These are phyloP conservation scores for Ormyrus nitidulus DNA, from an alignment of 2,888 invertebrate genomes.

Conservation along the genomic window DNA sequence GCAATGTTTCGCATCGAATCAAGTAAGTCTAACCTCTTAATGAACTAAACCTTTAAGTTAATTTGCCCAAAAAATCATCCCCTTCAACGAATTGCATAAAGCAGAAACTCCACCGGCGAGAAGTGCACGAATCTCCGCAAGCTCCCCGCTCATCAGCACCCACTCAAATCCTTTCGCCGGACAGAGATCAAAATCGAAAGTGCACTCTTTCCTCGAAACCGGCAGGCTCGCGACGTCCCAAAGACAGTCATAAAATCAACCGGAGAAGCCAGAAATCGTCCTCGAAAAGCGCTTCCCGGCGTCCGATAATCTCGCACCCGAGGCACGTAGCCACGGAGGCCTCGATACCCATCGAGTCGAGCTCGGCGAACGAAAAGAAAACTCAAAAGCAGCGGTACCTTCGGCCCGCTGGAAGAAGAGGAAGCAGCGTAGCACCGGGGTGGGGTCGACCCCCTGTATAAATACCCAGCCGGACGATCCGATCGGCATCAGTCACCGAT, in stretches of 20 bases:
- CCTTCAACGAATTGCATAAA: no score
- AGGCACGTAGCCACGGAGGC: slow-evolving; percentile 63
- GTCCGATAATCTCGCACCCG: slow-evolving; percentile 37
- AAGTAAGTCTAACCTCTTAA: no score
- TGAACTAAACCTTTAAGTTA: no score
- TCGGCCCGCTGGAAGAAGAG: no score
- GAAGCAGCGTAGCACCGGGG: slow-evolving; percentile 48
- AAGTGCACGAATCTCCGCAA: no score
- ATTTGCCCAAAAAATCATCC: no score
- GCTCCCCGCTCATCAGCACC: no score
- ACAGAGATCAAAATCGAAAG: slow-evolving; percentile 35
- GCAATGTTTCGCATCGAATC: no score
- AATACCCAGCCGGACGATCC: slow-evolving; percentile 70
- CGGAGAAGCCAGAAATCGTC: slow-evolving; percentile 34
- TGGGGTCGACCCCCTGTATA: slow-evolving; percentile 67
- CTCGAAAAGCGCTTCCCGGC: slow-evolving; percentile 13
- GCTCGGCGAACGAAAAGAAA: slow-evolving; percentile 73
- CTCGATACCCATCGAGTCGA: slow-evolving; percentile 72
- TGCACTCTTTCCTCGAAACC: slow-evolving; percentile 15
- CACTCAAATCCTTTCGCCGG: no score
- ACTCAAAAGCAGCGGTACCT: slow-evolving; percentile 63
- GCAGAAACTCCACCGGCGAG: no score
- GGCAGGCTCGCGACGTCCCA: background rate
- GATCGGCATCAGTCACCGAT: slow-evolving; percentile 71
- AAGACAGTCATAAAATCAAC: slow-evolving; percentile 27